These are phyloP conservation scores for Promerops cafer DNA, from an alignment of 2,113 vertebrate genomes.

Conservation along the genomic window DNA sequence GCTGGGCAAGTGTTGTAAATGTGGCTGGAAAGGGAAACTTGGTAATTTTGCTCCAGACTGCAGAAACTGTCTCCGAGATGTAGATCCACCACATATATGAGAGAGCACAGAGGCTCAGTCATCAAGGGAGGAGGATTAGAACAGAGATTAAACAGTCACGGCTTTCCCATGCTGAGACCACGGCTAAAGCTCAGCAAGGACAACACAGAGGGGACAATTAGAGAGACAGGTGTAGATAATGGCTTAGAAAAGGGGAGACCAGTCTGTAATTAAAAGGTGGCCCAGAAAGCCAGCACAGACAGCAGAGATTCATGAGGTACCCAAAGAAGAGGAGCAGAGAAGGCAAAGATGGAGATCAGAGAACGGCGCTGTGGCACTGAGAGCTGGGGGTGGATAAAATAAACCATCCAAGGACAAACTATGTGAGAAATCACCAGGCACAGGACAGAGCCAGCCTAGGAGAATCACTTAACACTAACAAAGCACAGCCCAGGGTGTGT, in stretches of 20 bases:
- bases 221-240: background rate
- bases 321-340: background rate
- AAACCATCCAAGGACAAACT: background rate
- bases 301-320: background rate
- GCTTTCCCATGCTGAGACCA: background rate
- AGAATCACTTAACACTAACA: background rate
- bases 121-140: background rate
- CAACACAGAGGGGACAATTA: background rate
- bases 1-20: background rate
- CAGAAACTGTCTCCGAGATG: background rate
- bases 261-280: background rate
- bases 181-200: background rate
- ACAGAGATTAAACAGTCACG: background rate
- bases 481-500: background rate
- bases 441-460: background rate
- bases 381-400: background rate
- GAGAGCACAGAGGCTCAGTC: background rate
- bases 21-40: background rate
- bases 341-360: background rate
- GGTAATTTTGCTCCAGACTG: background rate
- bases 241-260: background rate
- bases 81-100: background rate
- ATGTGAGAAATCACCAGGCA: background rate
- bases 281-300: background rate
- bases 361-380: background rate